Percentiles rank a stretch among this genome's conserved stretches.
These are phyloP conservation scores for Mormyrus proboscirostris DNA, from an alignment of 2,797 vertebrate genomes.

Conservation along the genomic window DNA sequence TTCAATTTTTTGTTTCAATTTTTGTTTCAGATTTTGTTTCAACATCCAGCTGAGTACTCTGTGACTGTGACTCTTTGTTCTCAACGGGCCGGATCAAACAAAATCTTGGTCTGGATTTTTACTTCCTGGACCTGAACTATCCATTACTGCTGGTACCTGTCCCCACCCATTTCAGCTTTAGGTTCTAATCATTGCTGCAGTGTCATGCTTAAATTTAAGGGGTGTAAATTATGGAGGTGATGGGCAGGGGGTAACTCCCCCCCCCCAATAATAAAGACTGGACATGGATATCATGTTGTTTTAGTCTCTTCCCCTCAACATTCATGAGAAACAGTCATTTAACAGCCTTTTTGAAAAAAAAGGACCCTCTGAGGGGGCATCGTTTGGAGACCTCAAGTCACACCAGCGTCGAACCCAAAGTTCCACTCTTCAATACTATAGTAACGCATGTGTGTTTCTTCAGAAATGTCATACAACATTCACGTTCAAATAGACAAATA, in stretches of 20 bases:
- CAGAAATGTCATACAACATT: not conserved
- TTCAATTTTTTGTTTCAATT: too few species aligned
- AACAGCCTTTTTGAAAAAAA: not conserved
- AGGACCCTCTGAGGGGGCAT: not conserved
- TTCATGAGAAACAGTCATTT: not conserved
- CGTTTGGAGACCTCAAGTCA: not conserved
- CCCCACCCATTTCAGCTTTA: not conserved
- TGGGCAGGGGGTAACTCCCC: not conserved
- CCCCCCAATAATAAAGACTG: not conserved
- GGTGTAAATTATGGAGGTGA: not conserved
- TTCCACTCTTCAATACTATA: not conserved
- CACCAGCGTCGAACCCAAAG: not conserved
- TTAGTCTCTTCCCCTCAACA: not conserved
- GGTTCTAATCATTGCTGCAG: not conserved
- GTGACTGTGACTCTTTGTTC: not conserved
- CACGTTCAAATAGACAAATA: not conserved
- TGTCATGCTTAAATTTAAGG: not conserved
- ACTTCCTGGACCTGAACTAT: not conserved
- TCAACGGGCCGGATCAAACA: not conserved
- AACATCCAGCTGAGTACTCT: not conserved
- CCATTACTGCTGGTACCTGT: not conserved
- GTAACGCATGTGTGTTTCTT: not conserved
- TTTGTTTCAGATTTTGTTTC: not conserved
- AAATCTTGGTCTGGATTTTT: not conserved
- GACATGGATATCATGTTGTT: not conserved